Conservation (phyloP, 2,888 invertebrate species). For the Meiosimyza decipiens region DNA sequence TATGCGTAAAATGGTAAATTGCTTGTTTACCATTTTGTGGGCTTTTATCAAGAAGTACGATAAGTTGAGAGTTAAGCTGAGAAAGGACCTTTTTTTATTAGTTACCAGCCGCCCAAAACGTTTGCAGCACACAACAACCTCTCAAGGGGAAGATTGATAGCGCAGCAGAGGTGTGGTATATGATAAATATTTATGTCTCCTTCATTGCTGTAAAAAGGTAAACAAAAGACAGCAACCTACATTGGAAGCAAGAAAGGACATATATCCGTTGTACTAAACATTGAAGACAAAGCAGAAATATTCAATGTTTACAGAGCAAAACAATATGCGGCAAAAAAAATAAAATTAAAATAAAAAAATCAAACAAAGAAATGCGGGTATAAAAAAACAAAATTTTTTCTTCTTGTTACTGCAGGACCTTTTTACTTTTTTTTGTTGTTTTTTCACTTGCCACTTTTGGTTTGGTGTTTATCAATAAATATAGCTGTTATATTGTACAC, state of each 20-base stretch:
- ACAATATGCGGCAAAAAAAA: slow-evolving; percentile 14
- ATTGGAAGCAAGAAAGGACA: background rate
- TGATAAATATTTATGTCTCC: slow-evolving; percentile 42
- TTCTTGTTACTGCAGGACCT: background rate
- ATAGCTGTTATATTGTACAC: slow-evolving; percentile 25
- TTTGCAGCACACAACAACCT: background rate
- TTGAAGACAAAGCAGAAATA: slow-evolving; percentile 3
- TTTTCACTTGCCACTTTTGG: background rate
- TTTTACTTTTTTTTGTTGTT: background rate
- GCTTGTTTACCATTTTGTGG: slow-evolving; percentile 21
- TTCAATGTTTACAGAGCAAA: slow-evolving; percentile 25
- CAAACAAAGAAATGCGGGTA: background rate
- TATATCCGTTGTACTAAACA: background rate
- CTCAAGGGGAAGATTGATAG: background rate
- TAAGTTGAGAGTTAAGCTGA: no score
- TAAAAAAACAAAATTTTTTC: background rate
- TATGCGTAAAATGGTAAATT: slow-evolving; percentile 18
- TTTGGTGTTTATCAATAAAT: slow-evolving; percentile 34
- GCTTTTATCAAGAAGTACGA: background rate
- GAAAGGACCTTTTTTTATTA: background rate
- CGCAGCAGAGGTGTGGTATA: background rate
- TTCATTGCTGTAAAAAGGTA: slow-evolving; percentile 29
- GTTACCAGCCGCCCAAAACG: background rate
- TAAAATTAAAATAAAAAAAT: background rate
- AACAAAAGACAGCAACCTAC: slow-evolving; percentile 29